Percentiles rank a stretch among this genome's conserved stretches.
These are phyloP conservation scores for Pardalotus punctatus DNA, from an alignment of 2,113 vertebrate genomes.

Conservation along the genomic window DNA sequence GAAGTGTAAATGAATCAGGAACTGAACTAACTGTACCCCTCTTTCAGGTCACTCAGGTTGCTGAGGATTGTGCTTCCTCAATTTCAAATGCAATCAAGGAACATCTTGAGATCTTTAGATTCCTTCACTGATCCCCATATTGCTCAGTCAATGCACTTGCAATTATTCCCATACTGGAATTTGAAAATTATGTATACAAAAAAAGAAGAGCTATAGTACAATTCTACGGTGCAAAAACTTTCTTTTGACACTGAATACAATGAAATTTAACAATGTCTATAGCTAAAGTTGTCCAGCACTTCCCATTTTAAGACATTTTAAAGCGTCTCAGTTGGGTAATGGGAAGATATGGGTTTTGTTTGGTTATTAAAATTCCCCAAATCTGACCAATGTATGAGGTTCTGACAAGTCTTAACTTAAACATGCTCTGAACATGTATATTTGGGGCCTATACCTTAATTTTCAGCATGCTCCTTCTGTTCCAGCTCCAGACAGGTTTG, in stretches of 20 bases:
- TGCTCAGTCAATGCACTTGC: constrained; percentile 3
- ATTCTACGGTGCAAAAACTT: not conserved
- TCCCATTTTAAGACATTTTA: not conserved
- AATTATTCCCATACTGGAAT: not conserved
- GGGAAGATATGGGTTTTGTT: not conserved
- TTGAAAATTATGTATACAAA: not conserved
- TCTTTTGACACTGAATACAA: not conserved
- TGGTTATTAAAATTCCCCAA: not conserved
- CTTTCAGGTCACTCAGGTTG: not conserved
- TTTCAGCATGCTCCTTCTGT: not conserved
- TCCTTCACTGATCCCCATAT: not conserved
- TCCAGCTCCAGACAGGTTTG: rapidly evolving
- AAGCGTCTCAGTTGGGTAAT: not conserved
- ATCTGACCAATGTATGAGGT: not conserved
- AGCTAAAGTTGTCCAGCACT: not conserved
- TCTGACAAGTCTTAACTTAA: not conserved
- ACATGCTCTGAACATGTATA: not conserved
- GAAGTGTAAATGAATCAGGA: not conserved
- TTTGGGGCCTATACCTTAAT: not conserved
- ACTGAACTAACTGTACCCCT: not conserved
- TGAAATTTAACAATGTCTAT: not conserved
- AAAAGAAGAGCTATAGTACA: not conserved
- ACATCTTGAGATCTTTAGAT: not conserved
- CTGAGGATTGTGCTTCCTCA: not conserved
- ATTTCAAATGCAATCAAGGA: not conserved